phyloP scores from a whole-genome alignment of 2,888 invertebrate genomes.

The Lasioglossum vierecki region DNA sequence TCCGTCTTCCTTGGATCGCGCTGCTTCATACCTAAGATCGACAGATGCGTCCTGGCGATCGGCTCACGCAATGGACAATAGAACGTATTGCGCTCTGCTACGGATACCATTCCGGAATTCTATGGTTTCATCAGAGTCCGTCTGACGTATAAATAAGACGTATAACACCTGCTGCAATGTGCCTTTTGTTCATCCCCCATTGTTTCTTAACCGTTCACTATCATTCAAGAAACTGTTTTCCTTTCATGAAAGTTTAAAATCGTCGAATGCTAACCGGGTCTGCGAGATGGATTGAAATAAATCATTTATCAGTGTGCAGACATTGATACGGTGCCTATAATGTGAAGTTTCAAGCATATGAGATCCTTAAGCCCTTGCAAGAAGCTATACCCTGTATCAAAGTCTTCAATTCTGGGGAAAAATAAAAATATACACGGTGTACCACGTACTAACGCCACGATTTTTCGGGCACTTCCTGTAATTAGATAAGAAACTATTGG shows the following conservation, averaged over 20 bases:
- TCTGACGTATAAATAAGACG: slow-evolving; percentile 64
- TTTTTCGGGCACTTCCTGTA: too few relatives aligned
- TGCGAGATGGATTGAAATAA: slow-evolving; percentile 1
- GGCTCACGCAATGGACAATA: slow-evolving; percentile 55
- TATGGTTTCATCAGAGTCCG: slow-evolving; percentile 61
- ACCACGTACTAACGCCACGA: too few relatives aligned
- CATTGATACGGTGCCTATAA: not conserved
- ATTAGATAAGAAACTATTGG: too few relatives aligned
- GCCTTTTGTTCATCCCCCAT: slow-evolving; percentile 51
- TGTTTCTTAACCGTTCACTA: slow-evolving; percentile 47
- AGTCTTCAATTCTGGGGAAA: not conserved
- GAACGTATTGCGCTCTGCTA: slow-evolving; percentile 39
- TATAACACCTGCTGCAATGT: slow-evolving; percentile 57
- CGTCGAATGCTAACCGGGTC: not conserved
- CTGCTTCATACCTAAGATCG: slow-evolving; percentile 6
- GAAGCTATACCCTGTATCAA: not conserved
- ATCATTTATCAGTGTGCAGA: not conserved
- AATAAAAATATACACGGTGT: not conserved
- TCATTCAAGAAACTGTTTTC: slow-evolving; percentile 40
- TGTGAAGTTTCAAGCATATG: not conserved
- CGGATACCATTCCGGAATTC: slow-evolving; percentile 55
- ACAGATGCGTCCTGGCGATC: slow-evolving; percentile 60
- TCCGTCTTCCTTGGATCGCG: not conserved
- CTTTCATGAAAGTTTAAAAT: slow-evolving; percentile 52
- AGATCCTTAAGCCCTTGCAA: not conserved